Conservation (phyloP, 2,113 vertebrate species). For the Hiodon alosoides region DNA sequence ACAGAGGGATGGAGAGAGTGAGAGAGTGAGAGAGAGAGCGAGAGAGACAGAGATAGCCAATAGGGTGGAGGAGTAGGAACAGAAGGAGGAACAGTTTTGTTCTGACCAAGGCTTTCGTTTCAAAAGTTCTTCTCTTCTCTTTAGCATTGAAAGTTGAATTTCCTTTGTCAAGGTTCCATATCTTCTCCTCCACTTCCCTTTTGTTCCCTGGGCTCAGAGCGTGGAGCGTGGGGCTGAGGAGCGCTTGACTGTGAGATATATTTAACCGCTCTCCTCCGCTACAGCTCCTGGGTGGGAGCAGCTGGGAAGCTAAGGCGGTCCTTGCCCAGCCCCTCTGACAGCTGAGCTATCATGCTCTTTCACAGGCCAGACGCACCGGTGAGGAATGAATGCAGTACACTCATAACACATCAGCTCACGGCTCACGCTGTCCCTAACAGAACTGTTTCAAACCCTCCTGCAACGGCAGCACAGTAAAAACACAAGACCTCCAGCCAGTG, state of each 20-base stretch:
- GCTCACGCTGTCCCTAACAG: neutral
- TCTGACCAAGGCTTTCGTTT: conserved; percentile 20
- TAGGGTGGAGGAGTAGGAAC: conserved; percentile 8
- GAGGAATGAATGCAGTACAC: neutral
- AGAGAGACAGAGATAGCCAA: conserved; percentile 35
- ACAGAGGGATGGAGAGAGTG: neutral
- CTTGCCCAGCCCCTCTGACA: conserved; percentile 28
- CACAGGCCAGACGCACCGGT: neutral
- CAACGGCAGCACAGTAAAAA: neutral
- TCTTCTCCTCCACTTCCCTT: conserved; percentile 40
- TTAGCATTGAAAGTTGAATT: conserved; percentile 32
- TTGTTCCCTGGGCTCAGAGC: conserved; percentile 43
- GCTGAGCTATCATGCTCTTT: conserved; percentile 32
- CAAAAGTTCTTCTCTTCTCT: conserved; percentile 23
- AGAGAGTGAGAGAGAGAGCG: neutral
- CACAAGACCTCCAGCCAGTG: neutral
- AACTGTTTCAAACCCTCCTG: neutral
- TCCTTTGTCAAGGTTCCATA: conserved; percentile 39
- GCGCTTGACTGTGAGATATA: conserved; percentile 60
- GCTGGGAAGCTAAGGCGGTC: conserved; percentile 46
- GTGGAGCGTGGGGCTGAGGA: conserved; percentile 41
- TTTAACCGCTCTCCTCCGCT: conserved; percentile 53
- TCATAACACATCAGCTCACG: neutral
- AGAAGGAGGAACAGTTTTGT: conserved; percentile 22
- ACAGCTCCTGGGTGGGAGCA: conserved; percentile 39